A percentile compares a stretch with the other conserved stretches of the same genome.
phyloP scores from a whole-genome alignment of 2,113 vertebrate genomes.

The Mobula hypostoma region DNA sequence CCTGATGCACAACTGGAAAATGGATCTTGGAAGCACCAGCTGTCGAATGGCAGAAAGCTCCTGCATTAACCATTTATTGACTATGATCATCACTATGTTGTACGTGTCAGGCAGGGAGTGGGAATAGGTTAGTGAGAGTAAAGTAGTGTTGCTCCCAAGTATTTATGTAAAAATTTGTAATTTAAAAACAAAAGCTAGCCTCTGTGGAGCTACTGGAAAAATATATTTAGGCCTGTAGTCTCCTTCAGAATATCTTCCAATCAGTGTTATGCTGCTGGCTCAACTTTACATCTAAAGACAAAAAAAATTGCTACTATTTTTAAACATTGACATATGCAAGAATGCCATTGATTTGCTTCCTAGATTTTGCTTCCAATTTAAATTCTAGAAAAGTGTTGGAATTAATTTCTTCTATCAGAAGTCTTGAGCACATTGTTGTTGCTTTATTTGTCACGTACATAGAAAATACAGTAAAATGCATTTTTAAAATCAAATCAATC shows the following conservation, averaged over 20 bases:
- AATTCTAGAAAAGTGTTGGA: background rate
- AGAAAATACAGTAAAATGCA: too few species aligned
- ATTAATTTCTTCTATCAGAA: background rate
- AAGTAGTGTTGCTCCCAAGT: background rate
- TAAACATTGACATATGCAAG: background rate
- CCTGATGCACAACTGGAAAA: slow-evolving; percentile 75
- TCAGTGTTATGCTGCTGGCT: background rate
- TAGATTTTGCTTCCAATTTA: background rate
- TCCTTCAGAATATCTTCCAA: background rate
- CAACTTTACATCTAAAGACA: background rate
- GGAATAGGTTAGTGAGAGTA: background rate
- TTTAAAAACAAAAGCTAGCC: background rate
- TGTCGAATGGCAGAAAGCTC: slow-evolving; percentile 48
- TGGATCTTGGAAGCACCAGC: slow-evolving; percentile 73
- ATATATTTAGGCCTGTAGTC: background rate
- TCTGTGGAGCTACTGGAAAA: background rate
- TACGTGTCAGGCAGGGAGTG: too few species aligned
- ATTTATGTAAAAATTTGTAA: background rate
- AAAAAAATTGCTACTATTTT: background rate
- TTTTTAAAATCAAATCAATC: too few species aligned
- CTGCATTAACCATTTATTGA: background rate
- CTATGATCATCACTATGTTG: background rate
- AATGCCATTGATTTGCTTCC: background rate
- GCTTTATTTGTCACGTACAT: background rate
- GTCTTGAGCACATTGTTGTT: background rate